Evolutionary conservation across 1,140 invertebrate genomes (phyloP), one percentile per base, ranked within the genome.

Genomic region (Ceratina japonica): DNA sequence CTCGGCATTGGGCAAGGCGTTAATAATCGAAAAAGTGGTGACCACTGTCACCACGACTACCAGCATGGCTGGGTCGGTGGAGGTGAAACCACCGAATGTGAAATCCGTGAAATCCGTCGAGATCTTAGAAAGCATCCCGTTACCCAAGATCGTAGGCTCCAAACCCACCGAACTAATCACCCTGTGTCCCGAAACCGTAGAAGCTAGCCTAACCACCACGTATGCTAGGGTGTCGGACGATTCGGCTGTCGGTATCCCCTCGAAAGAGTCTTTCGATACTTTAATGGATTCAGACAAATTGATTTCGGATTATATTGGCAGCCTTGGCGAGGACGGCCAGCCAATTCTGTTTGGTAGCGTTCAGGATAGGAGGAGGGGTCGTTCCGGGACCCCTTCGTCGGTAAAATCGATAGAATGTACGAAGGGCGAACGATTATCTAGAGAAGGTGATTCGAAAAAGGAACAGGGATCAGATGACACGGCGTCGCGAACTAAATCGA

Each of bases 291-390:
- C 24, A 10, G 63, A 49, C 20, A 52, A 18, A 13, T 24, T 65
- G 18, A 63, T 5, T 63, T n/a, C 44, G 27, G 74, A 59, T 75
- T 80, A 63, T 59, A 63, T 44, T 72, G 66, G 27, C 18, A 73
- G 80, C 49, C 69, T 82, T 27, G 61, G 80, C 24, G 65, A 84
- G 61, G 49, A 69, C 31, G 84, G 87, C n/a, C 89, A 92, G 15
- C 56, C 81, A 20, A 75, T 88, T 24, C 62, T 92, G 20, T 92
- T 92, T 52, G 91, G 91, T 70, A 92, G 91, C 82, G 87, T 92
- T 69, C 70, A 58, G 65, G 61, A 83, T 75, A 83, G 77, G 65
- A 80, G 13, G 20, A 72, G 15, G 5, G 62, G 49, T 84, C 65
- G 72, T 68, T 27, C 81, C 4, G 77, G 61, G 15, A 59, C 37